These are phyloP conservation scores for Zygogramma bicolorata DNA, from an alignment of 2,888 invertebrate genomes.

Conservation along the genomic window DNA sequence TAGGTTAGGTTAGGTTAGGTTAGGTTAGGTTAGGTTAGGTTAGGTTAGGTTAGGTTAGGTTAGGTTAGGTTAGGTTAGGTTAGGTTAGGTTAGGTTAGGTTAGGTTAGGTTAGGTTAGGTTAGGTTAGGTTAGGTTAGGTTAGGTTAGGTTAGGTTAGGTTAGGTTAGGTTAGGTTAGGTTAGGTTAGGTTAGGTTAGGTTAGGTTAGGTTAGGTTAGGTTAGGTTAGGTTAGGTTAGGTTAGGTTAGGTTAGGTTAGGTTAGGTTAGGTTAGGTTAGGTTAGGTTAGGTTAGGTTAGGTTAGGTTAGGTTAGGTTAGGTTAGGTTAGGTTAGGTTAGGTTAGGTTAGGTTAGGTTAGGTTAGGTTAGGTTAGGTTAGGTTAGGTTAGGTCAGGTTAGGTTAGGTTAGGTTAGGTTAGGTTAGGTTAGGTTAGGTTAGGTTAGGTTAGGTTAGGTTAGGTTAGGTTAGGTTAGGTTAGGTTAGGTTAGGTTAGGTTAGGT, in stretches of 20 bases:
- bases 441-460: neutral
- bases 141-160: too few relatives aligned
- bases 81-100: neutral
- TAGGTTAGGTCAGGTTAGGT: neutral
- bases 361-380: conserved; percentile 1
- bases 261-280: conserved; percentile 46
- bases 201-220: conserved; percentile 27
- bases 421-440: neutral
- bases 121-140: too few relatives aligned
- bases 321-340: neutral
- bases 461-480: neutral
- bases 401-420: neutral
- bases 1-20: conserved; percentile 16
- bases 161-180: too few relatives aligned
- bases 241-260: conserved; percentile 52
- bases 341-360: conserved; percentile 1
- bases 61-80: neutral
- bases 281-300: conserved; percentile 24
- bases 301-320: conserved; percentile 13
- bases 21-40: neutral
- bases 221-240: conserved; percentile 31
- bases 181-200: neutral
- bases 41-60: neutral
- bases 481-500: neutral
- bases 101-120: neutral